Evolutionary conservation across 2,888 invertebrate genomes (phyloP).

Genomic region (Brassicogethes aeneus): DNA sequence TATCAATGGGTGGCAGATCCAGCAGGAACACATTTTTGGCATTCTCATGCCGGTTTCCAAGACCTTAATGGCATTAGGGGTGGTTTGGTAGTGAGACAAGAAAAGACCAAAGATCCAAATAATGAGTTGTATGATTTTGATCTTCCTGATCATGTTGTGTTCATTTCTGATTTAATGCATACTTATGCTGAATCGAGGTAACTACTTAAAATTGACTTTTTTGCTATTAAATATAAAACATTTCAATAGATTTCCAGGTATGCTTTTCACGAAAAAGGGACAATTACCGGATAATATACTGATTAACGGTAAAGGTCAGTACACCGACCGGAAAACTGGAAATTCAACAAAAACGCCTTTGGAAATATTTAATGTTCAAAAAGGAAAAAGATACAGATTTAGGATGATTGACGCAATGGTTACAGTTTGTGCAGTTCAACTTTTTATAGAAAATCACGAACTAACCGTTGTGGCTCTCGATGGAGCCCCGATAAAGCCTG

Average conservation of each 20-base stretch:
- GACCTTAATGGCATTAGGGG: constrained; percentile 74
- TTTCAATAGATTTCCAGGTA: too few species aligned
- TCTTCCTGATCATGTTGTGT: constrained; percentile 69
- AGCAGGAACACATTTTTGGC: constrained; percentile 82
- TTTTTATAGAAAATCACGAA: constrained; percentile 72
- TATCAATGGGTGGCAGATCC: too few species aligned
- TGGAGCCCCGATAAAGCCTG: constrained; percentile 72
- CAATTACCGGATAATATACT: neutral
- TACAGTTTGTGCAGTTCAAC: constrained; percentile 76
- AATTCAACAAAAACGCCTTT: constrained; percentile 73
- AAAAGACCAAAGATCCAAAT: constrained; percentile 69
- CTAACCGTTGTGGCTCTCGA: constrained; percentile 72
- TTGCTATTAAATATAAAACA: too few species aligned
- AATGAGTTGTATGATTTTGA: constrained; percentile 74
- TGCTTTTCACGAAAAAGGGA: constrained; percentile 61
- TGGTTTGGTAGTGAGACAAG: constrained; percentile 66
- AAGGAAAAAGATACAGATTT: constrained; percentile 71
- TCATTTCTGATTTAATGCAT: constrained; percentile 76
- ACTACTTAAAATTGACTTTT: too few species aligned
- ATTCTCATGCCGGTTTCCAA: constrained; percentile 75
- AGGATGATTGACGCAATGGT: constrained; percentile 77
- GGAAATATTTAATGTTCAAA: constrained; percentile 72
- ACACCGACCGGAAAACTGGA: constrained; percentile 75
- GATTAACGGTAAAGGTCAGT: constrained; percentile 48
- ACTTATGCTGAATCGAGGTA: constrained; percentile 63